Evolutionary conservation across 2,113 vertebrate species (phyloP).

Genomic region (Hippocampus guttulatus): DNA sequence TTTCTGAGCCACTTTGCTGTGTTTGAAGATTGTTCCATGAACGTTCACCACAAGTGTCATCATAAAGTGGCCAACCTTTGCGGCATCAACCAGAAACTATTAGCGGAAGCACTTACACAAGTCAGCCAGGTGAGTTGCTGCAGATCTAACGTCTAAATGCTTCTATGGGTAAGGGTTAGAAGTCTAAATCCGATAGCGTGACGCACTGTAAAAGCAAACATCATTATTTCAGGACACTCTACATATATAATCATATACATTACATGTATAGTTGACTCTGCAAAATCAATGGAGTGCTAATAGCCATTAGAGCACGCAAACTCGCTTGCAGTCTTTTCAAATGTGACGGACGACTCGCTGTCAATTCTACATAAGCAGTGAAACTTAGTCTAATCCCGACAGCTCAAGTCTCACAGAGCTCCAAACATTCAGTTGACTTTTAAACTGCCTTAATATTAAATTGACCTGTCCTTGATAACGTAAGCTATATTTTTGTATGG

Average conservation of each 20-base stretch:
- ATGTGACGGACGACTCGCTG: not conserved
- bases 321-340: not conserved
- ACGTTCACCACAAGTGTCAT: constrained; percentile 96
- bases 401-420: not conserved
- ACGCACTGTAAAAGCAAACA: not conserved
- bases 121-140: constrained; percentile 82
- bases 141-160: not conserved
- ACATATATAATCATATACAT: not conserved
- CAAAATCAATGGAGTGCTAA: not conserved
- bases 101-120: constrained; percentile 95
- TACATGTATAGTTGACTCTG: not conserved
- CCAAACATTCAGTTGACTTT: not conserved
- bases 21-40: constrained; percentile 88
- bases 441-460: not conserved
- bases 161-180: not conserved
- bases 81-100: constrained; percentile 97
- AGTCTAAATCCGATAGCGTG: not conserved
- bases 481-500: not conserved
- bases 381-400: not conserved
- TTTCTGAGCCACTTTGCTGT: not conserved
- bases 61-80: constrained; percentile 96
- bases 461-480: too few species aligned
- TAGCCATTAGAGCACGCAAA: not conserved
- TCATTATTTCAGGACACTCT: not conserved
- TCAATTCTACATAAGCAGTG: not conserved